These are phyloP conservation scores for Leucophora obtusa DNA, from an alignment of 2,888 invertebrate species.

Conservation along the genomic window DNA sequence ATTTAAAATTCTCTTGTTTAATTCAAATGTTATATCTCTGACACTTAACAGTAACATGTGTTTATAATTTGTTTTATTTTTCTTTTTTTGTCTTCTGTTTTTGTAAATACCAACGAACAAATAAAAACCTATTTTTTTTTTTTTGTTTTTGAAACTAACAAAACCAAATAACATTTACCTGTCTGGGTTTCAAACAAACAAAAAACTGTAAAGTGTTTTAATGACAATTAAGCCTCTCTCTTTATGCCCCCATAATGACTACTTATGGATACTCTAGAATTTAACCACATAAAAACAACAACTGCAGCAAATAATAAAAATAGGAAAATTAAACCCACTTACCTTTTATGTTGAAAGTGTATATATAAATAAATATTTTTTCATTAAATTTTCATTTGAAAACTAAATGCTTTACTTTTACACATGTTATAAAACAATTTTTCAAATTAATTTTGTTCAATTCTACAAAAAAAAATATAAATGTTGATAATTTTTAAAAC, in stretches of 20 bases:
- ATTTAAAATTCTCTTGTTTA: slow-evolving; percentile 43
- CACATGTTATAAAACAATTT: slow-evolving; percentile 59
- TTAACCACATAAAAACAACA: slow-evolving; percentile 46
- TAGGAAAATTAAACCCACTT: slow-evolving; percentile 41
- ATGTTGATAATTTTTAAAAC: too few relatives aligned
- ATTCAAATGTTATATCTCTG: slow-evolving; percentile 45
- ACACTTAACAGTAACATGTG: slow-evolving; percentile 54
- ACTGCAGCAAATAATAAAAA: slow-evolving; percentile 4
- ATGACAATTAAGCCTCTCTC: slow-evolving; percentile 62
- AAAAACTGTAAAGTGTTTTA: slow-evolving; percentile 56
- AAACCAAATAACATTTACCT: slow-evolving; percentile 51
- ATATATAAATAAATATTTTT: slow-evolving; percentile 12
- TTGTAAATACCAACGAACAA: slow-evolving; percentile 29
- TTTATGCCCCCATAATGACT: slow-evolving; percentile 23
- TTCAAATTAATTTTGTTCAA: slow-evolving; percentile 54
- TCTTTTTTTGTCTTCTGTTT: neutral
- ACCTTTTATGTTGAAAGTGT: neutral
- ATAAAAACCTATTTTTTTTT: slow-evolving; percentile 4
- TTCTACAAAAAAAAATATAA: slow-evolving; percentile 8
- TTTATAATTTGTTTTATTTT: slow-evolving; percentile 59
- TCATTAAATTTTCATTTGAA: slow-evolving; percentile 62
- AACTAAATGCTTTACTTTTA: slow-evolving; percentile 51
- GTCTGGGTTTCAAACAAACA: slow-evolving; percentile 19
- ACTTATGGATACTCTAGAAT: slow-evolving; percentile 34
- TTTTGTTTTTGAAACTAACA: slow-evolving; percentile 27